Evolutionary conservation across 2,888 invertebrate genomes (phyloP).

Genomic region (Hemithea aestivaria): DNA sequence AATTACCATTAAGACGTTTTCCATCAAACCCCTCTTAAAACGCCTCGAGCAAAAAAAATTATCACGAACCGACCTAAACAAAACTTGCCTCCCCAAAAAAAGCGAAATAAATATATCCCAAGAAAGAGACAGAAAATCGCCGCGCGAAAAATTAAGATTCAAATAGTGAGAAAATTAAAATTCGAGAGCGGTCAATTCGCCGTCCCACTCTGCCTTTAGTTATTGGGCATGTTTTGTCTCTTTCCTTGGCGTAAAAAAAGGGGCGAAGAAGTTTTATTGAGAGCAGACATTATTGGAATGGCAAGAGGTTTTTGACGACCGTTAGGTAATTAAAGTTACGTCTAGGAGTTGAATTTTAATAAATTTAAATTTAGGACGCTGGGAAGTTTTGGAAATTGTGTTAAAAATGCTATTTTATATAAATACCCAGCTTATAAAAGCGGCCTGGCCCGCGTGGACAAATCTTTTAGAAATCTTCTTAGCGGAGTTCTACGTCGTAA

Average conservation of each 20-base stretch:
- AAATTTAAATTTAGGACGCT: too few species aligned
- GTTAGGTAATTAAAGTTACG: slow-evolving; percentile 15
- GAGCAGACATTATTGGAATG: slow-evolving; percentile 24
- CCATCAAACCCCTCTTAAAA: too few species aligned
- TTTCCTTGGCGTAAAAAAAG: slow-evolving; percentile 51
- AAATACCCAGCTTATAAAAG: too few species aligned
- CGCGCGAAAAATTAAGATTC: slow-evolving; percentile 78
- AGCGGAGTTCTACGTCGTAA: too few species aligned
- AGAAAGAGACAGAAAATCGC: slow-evolving; percentile 48
- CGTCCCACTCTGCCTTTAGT: slow-evolving; percentile 38
- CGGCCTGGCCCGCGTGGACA: too few species aligned
- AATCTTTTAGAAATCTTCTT: too few species aligned
- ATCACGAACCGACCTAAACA: slow-evolving; percentile 40
- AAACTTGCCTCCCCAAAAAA: slow-evolving; percentile 41
- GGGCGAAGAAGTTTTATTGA: slow-evolving; percentile 33
- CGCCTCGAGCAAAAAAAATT: slow-evolving; percentile 44
- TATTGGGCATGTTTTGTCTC: slow-evolving; percentile 28
- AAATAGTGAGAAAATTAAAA: slow-evolving; percentile 80
- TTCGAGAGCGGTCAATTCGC: slow-evolving; percentile 67
- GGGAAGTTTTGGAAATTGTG: neutral
- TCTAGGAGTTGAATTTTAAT: slow-evolving; percentile 1
- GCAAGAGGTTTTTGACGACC: slow-evolving; percentile 18
- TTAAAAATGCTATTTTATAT: too few species aligned
- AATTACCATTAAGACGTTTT: too few species aligned
- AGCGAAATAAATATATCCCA: slow-evolving; percentile 51